Conservation (phyloP, 2,888 invertebrate species). For the Cheilosia grossa region DNA sequence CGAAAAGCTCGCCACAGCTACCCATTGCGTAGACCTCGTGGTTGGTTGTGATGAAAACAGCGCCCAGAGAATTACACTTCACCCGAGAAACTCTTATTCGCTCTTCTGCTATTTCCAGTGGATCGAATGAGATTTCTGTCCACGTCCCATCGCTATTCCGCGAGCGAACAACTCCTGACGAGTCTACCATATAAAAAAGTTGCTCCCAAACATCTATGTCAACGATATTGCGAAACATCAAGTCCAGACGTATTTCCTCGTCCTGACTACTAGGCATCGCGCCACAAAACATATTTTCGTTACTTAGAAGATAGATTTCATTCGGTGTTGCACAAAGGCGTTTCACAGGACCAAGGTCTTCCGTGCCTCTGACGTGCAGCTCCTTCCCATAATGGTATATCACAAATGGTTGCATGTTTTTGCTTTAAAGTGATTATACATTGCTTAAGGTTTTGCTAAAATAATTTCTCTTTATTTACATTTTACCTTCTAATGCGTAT, state of each 20-base stretch:
- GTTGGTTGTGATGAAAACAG: slow-evolving; percentile 79
- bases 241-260: slow-evolving; percentile 22
- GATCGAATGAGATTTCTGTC: slow-evolving; percentile 80
- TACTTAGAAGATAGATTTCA: slow-evolving; percentile 52
- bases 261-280: slow-evolving; percentile 20
- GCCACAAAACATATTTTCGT: slow-evolving; percentile 43
- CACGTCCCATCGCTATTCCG: slow-evolving; percentile 75
- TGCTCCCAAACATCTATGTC: slow-evolving; percentile 62
- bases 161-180: slow-evolving; percentile 44
- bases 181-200: slow-evolving; percentile 57
- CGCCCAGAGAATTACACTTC: slow-evolving; percentile 81
- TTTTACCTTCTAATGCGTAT: slow-evolving; percentile 51
- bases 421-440: slow-evolving; percentile 35
- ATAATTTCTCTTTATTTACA: slow-evolving; percentile 28
- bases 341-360: slow-evolving; percentile 38
- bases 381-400: slow-evolving; percentile 54
- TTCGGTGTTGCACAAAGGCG: slow-evolving; percentile 48
- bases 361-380: slow-evolving; percentile 24
- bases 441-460: slow-evolving; percentile 18
- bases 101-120: slow-evolving; percentile 80
- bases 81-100: slow-evolving; percentile 79
- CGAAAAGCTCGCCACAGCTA: slow-evolving; percentile 81
- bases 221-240: slow-evolving; percentile 57
- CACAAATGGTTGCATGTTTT: slow-evolving; percentile 57
- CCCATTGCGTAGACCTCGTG: slow-evolving; percentile 81